Evolutionary conservation across 2,888 invertebrate species (phyloP).

Genomic region (Scaptomyza flava): DNA sequence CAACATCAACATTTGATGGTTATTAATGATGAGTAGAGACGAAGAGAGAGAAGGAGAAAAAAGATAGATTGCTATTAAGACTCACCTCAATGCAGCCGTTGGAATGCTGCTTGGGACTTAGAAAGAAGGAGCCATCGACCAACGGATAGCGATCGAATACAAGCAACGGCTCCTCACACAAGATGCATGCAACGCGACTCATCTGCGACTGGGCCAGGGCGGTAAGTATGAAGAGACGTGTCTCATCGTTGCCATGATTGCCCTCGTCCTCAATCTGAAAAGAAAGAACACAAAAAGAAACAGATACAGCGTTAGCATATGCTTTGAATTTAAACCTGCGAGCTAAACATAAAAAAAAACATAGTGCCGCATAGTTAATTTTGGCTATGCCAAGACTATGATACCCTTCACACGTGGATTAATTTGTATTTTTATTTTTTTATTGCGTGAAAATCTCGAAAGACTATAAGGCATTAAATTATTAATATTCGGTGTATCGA

Average conservation of each 20-base stretch:
- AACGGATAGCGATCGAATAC: slow-evolving; percentile 99
- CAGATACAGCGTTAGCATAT: slow-evolving; percentile 27
- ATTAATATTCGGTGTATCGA: no score
- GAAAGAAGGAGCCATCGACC: slow-evolving; percentile 98
- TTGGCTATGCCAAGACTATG: no score
- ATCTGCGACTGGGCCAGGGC: slow-evolving; percentile 96
- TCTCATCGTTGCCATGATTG: slow-evolving; percentile 99
- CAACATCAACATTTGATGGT: slow-evolving; percentile 54
- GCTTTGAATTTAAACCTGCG: slow-evolving; percentile 18
- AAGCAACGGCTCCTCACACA: slow-evolving; percentile 94
- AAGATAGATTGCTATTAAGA: slow-evolving; percentile 20
- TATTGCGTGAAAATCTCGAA: no score
- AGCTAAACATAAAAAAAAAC: slow-evolving; percentile 7
- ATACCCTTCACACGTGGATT: no score
- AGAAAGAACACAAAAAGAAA: slow-evolving; percentile 68
- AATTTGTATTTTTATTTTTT: no score
- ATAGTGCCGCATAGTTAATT: no score
- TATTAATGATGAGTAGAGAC: slow-evolving; percentile 65
- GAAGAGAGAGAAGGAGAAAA: background rate
- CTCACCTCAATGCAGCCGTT: slow-evolving; percentile 94
- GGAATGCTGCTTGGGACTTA: slow-evolving; percentile 96
- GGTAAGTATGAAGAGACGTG: slow-evolving; percentile 97
- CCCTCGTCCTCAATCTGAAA: slow-evolving; percentile 98
- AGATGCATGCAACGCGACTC: slow-evolving; percentile 92
- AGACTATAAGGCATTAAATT: no score